A percentile compares a stretch with the other conserved stretches of the same genome.
phyloP scores from a whole-genome alignment of 2,113 vertebrate genomes.

The Sciurus niger region DNA sequence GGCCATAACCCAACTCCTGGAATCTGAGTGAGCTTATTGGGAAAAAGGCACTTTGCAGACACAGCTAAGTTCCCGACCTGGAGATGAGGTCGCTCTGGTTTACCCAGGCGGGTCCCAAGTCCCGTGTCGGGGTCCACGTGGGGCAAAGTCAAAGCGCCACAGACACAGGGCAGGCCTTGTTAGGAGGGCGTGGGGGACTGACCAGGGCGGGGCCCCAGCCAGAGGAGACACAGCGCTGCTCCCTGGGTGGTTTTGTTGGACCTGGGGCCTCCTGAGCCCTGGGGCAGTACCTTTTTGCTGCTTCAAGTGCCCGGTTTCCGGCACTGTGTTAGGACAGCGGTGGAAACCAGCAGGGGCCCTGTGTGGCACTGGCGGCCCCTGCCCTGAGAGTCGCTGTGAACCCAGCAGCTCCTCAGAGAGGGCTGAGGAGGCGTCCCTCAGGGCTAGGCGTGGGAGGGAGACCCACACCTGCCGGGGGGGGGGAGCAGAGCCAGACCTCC shows the following conservation, averaged over 20 bases:
- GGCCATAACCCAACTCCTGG: neutral
- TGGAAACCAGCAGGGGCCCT: neutral
- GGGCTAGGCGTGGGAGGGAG: neutral
- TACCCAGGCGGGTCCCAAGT: neutral
- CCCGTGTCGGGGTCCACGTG: neutral
- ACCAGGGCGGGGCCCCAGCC: neutral
- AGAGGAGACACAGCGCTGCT: rapidly evolving
- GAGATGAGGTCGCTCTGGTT: neutral
- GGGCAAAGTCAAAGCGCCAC: neutral
- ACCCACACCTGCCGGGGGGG: neutral
- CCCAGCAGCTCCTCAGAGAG: neutral
- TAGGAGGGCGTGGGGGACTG: neutral
- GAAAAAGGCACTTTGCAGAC: neutral
- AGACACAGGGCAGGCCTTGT: neutral
- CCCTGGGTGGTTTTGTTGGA: neutral
- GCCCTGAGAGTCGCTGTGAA: too few species aligned
- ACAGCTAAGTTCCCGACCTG: neutral
- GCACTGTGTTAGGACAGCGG: neutral
- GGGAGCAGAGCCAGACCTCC: neutral
- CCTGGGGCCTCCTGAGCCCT: rapidly evolving
- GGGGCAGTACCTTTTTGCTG: neutral
- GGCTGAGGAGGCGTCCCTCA: neutral
- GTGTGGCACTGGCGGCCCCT: neutral
- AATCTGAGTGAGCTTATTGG: neutral
- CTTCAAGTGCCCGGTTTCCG: neutral